A percentile compares a stretch with the other conserved stretches of the same genome.
These are phyloP conservation scores for Nycticorax nycticorax DNA, from an alignment of 2,113 vertebrate species.

Conservation along the genomic window DNA sequence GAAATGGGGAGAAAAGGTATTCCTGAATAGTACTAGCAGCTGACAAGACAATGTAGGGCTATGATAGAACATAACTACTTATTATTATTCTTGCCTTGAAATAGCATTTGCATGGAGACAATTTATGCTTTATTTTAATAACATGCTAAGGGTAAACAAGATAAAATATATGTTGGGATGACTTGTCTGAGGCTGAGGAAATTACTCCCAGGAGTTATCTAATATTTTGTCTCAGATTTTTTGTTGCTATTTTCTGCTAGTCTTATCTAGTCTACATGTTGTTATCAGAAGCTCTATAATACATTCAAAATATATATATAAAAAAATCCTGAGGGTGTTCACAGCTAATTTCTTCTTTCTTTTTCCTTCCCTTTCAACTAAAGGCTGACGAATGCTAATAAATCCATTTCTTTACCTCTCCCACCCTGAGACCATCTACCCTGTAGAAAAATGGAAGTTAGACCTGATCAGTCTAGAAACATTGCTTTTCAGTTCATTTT, in stretches of 20 bases:
- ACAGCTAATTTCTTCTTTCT: background rate
- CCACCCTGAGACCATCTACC: background rate
- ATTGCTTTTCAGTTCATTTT: background rate
- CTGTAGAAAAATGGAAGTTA: background rate
- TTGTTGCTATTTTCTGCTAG: background rate
- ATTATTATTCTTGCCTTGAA: constrained; percentile 49
- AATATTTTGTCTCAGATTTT: constrained; percentile 1
- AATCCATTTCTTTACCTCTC: background rate
- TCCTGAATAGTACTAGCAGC: constrained; percentile 9
- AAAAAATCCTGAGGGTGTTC: background rate
- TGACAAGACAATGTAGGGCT: constrained; percentile 31
- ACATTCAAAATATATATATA: background rate
- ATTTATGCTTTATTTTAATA: constrained; percentile 54
- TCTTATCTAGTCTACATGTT: background rate
- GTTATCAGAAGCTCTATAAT: background rate
- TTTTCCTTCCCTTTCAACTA: background rate
- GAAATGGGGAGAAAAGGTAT: constrained; percentile 8
- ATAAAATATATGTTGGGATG: constrained; percentile 5
- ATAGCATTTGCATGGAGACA: constrained; percentile 30
- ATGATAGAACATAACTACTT: constrained; percentile 38
- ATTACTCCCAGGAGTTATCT: background rate
- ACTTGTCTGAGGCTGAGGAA: constrained; percentile 33
- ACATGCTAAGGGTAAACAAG: constrained; percentile 30
- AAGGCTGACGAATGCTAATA: background rate
- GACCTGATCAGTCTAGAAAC: background rate